Conservation (phyloP, 1,140 invertebrate genomes). For the Drosophila neocordata region DNA sequence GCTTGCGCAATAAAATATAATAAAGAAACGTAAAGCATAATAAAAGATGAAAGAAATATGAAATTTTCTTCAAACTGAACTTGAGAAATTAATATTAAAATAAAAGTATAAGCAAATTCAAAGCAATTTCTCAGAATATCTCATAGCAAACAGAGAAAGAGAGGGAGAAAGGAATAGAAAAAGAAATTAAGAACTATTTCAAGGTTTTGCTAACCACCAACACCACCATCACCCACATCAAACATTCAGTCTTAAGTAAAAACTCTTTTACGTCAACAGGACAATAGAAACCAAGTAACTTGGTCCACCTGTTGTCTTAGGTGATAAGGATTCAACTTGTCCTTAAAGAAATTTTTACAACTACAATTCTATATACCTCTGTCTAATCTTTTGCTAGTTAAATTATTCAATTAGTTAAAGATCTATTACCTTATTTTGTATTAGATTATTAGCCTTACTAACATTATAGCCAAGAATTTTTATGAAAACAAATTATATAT, state of each 20-base stretch:
- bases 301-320: no score
- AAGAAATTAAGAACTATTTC: not conserved
- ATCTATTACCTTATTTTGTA: no score
- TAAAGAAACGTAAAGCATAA: slow-evolving; percentile 1
- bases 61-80: slow-evolving; percentile 9
- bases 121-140: not conserved
- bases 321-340: no score
- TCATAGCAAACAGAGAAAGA: no score
- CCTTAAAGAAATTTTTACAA: no score
- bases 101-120: slow-evolving; percentile 17
- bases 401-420: no score
- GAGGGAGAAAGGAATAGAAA: not conserved
- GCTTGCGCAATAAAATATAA: slow-evolving; percentile 14
- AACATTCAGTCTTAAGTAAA: not conserved
- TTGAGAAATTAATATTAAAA: slow-evolving; percentile 47
- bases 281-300: no score
- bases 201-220: not conserved
- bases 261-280: not conserved
- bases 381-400: no score
- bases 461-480: no score
- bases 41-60: slow-evolving; percentile 31
- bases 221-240: not conserved
- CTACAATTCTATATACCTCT: no score
- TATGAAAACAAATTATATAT: no score
- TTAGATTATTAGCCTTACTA: no score